phyloP scores from a whole-genome alignment of 2,888 invertebrate species.

The Aleiodes alternator region DNA sequence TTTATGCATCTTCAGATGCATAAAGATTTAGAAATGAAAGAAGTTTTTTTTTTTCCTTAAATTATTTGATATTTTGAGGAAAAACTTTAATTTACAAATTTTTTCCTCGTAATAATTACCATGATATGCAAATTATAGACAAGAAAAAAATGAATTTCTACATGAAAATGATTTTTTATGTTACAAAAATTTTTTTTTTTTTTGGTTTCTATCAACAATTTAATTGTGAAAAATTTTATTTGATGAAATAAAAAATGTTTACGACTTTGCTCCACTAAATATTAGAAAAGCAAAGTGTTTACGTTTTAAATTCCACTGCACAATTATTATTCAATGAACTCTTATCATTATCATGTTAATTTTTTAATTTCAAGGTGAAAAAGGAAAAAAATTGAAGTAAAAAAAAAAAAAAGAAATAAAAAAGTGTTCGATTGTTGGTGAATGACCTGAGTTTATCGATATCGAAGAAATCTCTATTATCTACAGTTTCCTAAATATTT shows the following conservation, averaged over 20 bases:
- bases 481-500: neutral
- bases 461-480: neutral
- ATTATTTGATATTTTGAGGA: no score
- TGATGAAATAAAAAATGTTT: no score
- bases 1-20: neutral
- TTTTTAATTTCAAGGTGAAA: constrained; percentile 12
- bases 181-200: neutral
- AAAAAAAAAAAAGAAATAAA: neutral
- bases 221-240: neutral
- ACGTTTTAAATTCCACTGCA: neutral
- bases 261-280: neutral
- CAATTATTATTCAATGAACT: constrained; percentile 5
- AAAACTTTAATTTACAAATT: no score
- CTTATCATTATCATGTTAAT: neutral
- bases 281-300: neutral
- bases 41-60: no score
- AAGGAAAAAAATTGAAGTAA: no score
- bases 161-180: neutral
- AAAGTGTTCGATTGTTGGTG: constrained; percentile 2
- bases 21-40: no score
- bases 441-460: neutral
- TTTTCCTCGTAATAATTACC: no score
- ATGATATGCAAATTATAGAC: neutral
- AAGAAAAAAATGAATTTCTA: neutral
- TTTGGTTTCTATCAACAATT: neutral